phyloP scores from a whole-genome alignment of 2,888 invertebrate species.

The Cerastoderma edule region DNA sequence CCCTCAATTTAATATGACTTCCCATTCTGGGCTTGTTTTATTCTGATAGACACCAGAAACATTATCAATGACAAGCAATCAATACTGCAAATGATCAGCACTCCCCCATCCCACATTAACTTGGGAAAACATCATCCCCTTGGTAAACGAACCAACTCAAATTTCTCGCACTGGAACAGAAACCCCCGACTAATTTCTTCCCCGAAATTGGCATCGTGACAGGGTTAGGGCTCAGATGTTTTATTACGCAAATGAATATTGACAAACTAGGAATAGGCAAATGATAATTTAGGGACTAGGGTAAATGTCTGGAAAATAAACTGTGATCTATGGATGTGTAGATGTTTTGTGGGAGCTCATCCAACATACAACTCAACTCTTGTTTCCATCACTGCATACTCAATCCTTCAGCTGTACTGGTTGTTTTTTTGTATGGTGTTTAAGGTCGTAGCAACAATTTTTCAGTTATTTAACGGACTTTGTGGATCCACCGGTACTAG shows the following conservation, averaged over 20 bases:
- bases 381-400: too few species aligned
- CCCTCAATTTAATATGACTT: too few species aligned
- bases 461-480: too few species aligned
- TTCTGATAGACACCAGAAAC: slow-evolving; percentile 1
- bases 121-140: slow-evolving; percentile 2
- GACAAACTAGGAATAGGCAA: slow-evolving; percentile 3
- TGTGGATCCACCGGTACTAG: too few species aligned
- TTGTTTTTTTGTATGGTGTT: too few species aligned
- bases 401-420: too few species aligned
- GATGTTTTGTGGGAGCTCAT: too few species aligned
- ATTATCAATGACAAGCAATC: slow-evolving; percentile 20
- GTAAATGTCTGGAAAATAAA: slow-evolving; percentile 16
- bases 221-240: slow-evolving; percentile 11
- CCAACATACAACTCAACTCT: too few species aligned
- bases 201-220: slow-evolving; percentile 11
- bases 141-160: not conserved
- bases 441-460: too few species aligned
- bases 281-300: not conserved
- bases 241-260: slow-evolving; percentile 19
- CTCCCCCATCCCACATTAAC: not conserved
- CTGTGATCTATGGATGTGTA: slow-evolving; percentile 10
- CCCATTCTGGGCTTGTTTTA: too few species aligned
- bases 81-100: slow-evolving; percentile 14
- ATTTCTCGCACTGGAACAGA: slow-evolving; percentile 3
- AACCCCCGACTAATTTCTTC: slow-evolving; percentile 4